Evolutionary conservation across 2,888 invertebrate species (phyloP).

Genomic region (Mythimna lalbum): DNA sequence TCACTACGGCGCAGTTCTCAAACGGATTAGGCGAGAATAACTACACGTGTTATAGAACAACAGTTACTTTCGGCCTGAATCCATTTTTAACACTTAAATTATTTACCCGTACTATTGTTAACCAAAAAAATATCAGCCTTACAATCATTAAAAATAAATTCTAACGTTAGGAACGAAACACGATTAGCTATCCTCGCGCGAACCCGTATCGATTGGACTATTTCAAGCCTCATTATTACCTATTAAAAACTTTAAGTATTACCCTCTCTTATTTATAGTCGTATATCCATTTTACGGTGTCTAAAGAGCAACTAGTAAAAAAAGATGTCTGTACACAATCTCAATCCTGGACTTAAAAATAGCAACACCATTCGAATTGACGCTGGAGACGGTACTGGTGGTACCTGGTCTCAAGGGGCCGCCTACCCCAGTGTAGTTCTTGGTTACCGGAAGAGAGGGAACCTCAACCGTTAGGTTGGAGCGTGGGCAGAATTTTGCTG

Average conservation of each 20-base stretch:
- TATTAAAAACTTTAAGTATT: slow-evolving; percentile 63
- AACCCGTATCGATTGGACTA: slow-evolving; percentile 64
- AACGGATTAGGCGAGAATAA: slow-evolving; percentile 77
- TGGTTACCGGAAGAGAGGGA: slow-evolving; percentile 40
- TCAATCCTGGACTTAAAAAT: slow-evolving; percentile 73
- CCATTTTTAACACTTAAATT: slow-evolving; percentile 73
- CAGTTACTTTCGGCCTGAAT: slow-evolving; percentile 70
- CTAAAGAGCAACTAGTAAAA: slow-evolving; percentile 68
- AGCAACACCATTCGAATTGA: slow-evolving; percentile 75
- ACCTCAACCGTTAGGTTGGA: slow-evolving; percentile 87
- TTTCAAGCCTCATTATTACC: slow-evolving; percentile 72
- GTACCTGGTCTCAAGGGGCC: slow-evolving; percentile 74
- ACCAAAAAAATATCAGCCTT: slow-evolving; percentile 85
- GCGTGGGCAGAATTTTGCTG: slow-evolving; percentile 84
- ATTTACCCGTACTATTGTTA: slow-evolving; percentile 86
- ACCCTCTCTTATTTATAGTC: slow-evolving; percentile 69
- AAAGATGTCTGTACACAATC: slow-evolving; percentile 79
- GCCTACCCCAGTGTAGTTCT: slow-evolving; percentile 85
- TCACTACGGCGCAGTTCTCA: slow-evolving; percentile 51
- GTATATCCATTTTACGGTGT: slow-evolving; percentile 71
- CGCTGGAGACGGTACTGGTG: slow-evolving; percentile 59
- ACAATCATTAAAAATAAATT: slow-evolving; percentile 84
- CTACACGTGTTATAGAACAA: slow-evolving; percentile 72
- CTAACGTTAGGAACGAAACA: slow-evolving; percentile 86
- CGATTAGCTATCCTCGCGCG: slow-evolving; percentile 83